Conservation (phyloP, 1,140 invertebrate species). For the Mya arenaria region DNA sequence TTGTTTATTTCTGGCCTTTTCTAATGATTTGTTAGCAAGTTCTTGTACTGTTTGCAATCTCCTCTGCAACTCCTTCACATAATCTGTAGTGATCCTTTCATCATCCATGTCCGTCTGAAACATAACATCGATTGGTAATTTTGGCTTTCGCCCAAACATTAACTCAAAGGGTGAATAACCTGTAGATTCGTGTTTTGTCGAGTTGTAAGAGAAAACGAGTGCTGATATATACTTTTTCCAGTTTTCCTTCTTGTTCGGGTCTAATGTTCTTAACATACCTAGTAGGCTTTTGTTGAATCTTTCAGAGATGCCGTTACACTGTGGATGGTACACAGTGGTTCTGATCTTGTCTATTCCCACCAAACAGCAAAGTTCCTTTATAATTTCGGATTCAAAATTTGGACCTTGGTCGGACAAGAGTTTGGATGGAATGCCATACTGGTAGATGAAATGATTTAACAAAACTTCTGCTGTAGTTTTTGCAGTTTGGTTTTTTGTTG, state of each 20-base stretch:
- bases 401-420: constrained; percentile 46
- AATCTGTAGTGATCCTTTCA: neutral
- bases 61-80: constrained; percentile 1
- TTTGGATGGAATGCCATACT: constrained; percentile 20
- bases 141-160: constrained; percentile 38
- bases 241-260: neutral
- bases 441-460: constrained; percentile 16
- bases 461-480: constrained; percentile 44
- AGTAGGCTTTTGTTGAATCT: constrained; percentile 38
- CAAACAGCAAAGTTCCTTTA: constrained; percentile 31
- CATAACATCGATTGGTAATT: constrained; percentile 14
- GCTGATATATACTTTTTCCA: constrained; percentile 28
- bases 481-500: constrained; percentile 52
- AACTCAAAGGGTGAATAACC: constrained; percentile 29
- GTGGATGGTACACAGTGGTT: constrained; percentile 43
- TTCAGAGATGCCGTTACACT: constrained; percentile 27
- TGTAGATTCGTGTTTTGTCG: constrained; percentile 21
- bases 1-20: neutral
- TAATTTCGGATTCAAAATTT: constrained; percentile 39
- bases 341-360: constrained; percentile 19
- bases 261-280: constrained; percentile 15
- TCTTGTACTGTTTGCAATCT: neutral
- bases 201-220: constrained; percentile 20
- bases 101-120: neutral
- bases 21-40: constrained; percentile 7